These are phyloP conservation scores for Eupithecia centaureata DNA, from an alignment of 2,888 invertebrate genomes.

Conservation along the genomic window DNA sequence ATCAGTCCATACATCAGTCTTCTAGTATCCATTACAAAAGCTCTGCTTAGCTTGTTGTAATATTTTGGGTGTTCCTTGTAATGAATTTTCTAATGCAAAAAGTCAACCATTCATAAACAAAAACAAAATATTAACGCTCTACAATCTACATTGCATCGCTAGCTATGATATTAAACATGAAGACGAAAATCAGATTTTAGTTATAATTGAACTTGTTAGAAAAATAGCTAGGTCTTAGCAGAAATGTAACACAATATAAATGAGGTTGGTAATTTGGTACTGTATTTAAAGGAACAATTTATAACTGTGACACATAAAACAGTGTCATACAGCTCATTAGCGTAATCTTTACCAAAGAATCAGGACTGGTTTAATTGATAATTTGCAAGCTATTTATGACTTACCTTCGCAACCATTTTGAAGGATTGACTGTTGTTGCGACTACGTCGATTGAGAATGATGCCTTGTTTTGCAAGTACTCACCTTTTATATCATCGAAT, in stretches of 20 bases:
- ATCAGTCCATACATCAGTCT: too few species aligned
- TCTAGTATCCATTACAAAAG: too few species aligned
- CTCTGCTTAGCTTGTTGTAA: too few species aligned
- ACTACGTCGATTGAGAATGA: conserved; percentile 63
- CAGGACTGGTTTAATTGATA: conserved; percentile 17
- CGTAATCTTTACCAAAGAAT: neutral
- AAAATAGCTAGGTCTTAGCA: neutral
- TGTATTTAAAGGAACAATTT: neutral
- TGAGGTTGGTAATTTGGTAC: neutral
- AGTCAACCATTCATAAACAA: neutral
- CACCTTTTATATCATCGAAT: conserved; percentile 57
- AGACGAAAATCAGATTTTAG: neutral
- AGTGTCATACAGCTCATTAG: neutral
- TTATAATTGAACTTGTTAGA: neutral
- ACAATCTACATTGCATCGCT: too few species aligned
- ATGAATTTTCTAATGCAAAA: neutral
- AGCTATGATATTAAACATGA: too few species aligned
- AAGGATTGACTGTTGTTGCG: conserved; percentile 50
- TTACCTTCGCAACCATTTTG: conserved; percentile 75
- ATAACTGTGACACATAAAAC: neutral
- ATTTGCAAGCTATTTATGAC: conserved; percentile 10
- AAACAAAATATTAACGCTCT: too few species aligned
- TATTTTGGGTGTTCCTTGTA: too few species aligned
- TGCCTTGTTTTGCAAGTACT: conserved; percentile 32
- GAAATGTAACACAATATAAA: neutral